Conservation (phyloP, 2,888 invertebrate genomes). For the Drosophila quinaria region DNA sequence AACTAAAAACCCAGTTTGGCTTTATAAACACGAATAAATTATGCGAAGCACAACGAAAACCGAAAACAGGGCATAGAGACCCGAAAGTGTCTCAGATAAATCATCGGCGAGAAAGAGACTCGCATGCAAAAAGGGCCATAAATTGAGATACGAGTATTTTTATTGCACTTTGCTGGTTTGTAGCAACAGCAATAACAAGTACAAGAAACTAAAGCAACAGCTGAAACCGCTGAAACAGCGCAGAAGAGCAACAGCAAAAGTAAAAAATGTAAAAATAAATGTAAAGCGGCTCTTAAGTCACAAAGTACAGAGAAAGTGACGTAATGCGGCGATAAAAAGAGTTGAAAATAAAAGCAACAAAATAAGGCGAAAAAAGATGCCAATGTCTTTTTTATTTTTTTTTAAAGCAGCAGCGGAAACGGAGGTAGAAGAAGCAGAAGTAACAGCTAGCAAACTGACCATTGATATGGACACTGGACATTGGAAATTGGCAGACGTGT, state of each 20-base stretch:
- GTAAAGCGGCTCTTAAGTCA: constrained; percentile 50
- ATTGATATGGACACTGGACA: constrained; percentile 37
- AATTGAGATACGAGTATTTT: constrained; percentile 70
- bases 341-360: constrained; percentile 59
- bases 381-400: constrained; percentile 62
- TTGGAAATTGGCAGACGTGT: constrained; percentile 26
- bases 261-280: constrained; percentile 35
- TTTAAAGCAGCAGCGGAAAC: constrained; percentile 33
- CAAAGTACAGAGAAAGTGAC: constrained; percentile 73
- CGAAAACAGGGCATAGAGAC: constrained; percentile 18
- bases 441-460: constrained; percentile 41
- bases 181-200: constrained; percentile 61
- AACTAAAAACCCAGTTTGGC: constrained; percentile 52
- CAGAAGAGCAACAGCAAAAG: constrained; percentile 17
- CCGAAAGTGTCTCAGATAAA: constrained; percentile 58
- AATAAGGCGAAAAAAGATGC: constrained; percentile 55
- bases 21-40: constrained; percentile 59
- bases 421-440: constrained; percentile 26
- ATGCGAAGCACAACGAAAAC: constrained; percentile 45
- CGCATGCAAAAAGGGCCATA: constrained; percentile 56
- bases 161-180: constrained; percentile 70
- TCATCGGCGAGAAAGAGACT: constrained; percentile 57
- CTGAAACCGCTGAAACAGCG: too few relatives aligned
- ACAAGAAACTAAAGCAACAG: constrained; percentile 37
- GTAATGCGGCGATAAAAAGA: constrained; percentile 56